Evolutionary conservation across 2,113 vertebrate species (phyloP).

Genomic region (Blennius ocellaris): DNA sequence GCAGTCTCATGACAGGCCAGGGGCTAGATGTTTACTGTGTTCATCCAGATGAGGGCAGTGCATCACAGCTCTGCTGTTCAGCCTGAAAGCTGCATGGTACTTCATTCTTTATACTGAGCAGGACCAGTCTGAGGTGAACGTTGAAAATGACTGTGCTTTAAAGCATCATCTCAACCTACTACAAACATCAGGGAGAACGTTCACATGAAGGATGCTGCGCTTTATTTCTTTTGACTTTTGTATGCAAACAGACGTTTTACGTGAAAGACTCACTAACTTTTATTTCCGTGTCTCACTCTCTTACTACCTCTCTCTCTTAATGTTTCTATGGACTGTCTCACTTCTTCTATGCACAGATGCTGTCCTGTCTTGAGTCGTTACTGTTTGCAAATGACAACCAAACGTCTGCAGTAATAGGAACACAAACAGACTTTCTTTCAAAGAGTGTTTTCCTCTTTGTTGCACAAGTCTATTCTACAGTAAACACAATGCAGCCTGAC

Average conservation of each 20-base stretch:
- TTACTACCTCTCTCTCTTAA: background rate
- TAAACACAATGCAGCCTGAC: conserved; percentile 7
- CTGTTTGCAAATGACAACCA: conserved; percentile 31
- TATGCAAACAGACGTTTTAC: conserved; percentile 9
- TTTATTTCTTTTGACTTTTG: conserved; percentile 37
- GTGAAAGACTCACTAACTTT: background rate
- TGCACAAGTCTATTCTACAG: background rate
- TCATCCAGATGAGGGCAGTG: conserved; percentile 70
- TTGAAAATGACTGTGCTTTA: conserved; percentile 31
- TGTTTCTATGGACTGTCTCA: conserved; percentile 11
- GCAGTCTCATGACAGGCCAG: background rate
- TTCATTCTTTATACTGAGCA: conserved; percentile 4
- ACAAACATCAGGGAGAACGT: conserved; percentile 33
- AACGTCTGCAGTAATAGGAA: conserved; percentile 4
- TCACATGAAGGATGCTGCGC: conserved; percentile 10
- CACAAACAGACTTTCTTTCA: conserved; percentile 13
- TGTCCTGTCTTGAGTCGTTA: conserved; percentile 30
- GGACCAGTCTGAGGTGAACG: conserved; percentile 21
- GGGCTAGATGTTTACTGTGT: conserved; percentile 21
- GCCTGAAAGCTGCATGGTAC: background rate
- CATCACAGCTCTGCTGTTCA: conserved; percentile 35
- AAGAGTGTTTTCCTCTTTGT: background rate
- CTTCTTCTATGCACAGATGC: conserved; percentile 42
- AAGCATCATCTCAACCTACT: conserved; percentile 53
- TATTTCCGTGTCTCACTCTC: background rate